Conservation (phyloP, 2,113 vertebrate species). For the Phylloscopus trochilus region DNA sequence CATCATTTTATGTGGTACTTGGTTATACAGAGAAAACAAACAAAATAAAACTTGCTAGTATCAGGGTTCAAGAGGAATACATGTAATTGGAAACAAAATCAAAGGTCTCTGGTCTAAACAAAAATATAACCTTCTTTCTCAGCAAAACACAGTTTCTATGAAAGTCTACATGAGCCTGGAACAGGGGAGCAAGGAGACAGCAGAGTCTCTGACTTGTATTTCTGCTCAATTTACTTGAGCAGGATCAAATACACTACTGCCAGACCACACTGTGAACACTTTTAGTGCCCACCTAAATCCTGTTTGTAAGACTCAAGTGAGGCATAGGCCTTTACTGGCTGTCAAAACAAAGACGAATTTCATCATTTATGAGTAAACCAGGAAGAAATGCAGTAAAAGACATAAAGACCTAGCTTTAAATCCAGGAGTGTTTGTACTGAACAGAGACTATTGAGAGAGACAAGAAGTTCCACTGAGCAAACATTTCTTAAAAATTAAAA, state of each 20-base stretch:
- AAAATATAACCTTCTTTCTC: background rate
- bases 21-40: background rate
- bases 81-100: background rate
- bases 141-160: background rate
- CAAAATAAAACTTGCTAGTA: background rate
- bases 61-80: background rate
- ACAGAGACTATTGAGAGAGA: background rate
- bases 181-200: background rate
- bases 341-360: background rate
- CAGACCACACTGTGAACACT: background rate
- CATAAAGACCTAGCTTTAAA: conserved; percentile 5
- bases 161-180: background rate
- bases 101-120: background rate
- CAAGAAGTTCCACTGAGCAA: background rate
- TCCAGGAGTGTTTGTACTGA: background rate
- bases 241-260: background rate
- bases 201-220: background rate
- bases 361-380: background rate
- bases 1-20: background rate
- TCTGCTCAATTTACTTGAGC: background rate
- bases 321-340: conserved; percentile 14
- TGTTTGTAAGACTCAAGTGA: conserved; percentile 27
- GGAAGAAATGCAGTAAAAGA: background rate
- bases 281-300: background rate
- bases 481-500: conserved; percentile 10